Evolutionary conservation across 2,888 invertebrate genomes (phyloP), one percentile per base, ranked within the genome.

Genomic region (Andrena marginata): DNA sequence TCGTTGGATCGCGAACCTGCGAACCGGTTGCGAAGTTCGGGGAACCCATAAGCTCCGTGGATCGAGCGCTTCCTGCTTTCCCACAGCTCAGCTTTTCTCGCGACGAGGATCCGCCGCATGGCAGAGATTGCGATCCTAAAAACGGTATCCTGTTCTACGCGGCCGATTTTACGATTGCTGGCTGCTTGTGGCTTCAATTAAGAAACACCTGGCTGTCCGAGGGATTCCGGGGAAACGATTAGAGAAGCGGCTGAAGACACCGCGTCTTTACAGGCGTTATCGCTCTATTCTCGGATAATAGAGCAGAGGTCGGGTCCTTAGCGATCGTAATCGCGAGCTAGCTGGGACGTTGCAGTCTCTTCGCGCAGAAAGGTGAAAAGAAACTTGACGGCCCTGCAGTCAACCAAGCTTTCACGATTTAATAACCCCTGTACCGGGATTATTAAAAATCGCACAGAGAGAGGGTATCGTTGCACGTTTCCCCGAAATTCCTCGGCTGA

Each of bases 81-180:
- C 75, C 77, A 79, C 76, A 78, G 85, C 71, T 49, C 42, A 63
- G 48, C 60, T 87, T 87, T 77, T 78, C 86, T 75, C 70, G 77
- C 76, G 72, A 79, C 78, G 63, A 83, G 67, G 65, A 77, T 54
- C 23, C 79, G 63, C 67, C 4, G 35, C 31, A 26, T 33, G 59
- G 49, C 59, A 20, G 76, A 67, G 82, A 82, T 77, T 82, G 72
- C 76, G 51, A 74, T 67, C 69, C 80, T 81, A 70, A 75, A 82
- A 82, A 82, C 77, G 69, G 77, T 69, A 82, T 69, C 69, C 75
- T 29, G 82, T 82, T 82, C 80, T 82, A 60, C 68, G 42, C 71
- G 13, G 64, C 16, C 56, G 82, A 82, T 81, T 82, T 82, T 76
- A 82, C 76, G 82, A 68, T 63, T 56, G 51, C 60, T 31, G 42